Evolutionary conservation across 2,797 vertebrate genomes (phyloP), one percentile per base, ranked within the genome.

Genomic region (Hephaestus fuliginosus): DNA sequence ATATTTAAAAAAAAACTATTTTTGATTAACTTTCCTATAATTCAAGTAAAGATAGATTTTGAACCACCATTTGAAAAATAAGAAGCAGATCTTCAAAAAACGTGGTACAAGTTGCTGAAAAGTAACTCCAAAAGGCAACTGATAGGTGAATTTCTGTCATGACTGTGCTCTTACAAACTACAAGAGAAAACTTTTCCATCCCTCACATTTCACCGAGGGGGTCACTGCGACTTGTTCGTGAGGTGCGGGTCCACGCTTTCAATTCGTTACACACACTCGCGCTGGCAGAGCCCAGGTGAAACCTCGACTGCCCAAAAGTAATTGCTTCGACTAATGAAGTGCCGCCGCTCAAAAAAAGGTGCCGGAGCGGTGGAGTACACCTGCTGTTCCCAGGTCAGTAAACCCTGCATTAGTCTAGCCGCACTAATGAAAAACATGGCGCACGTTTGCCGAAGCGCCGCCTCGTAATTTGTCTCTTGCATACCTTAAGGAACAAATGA

Each of bases 311-410:
- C 77, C 88, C 91, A 90, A 90, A 92, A 92, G 90, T 93, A 93
- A 94, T 94, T 92, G 93, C 87, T 85, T 86, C 15, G 39, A 78
- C 90, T 93, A 93, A 94, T 94, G 86, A 94, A 91, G 89, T 91
- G 90, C 82, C 86, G 87, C 89, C 11, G 89, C 88, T 90, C 36
- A 25, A 25, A 25, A 68, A 86, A 55, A 92, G 84, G 84, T 81
- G 83, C 83, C 84, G 62, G 70, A 46, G 8, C 60, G 14, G 44
- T 22, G 69, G 83, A 89, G 76, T 81, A 74, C 76, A 82, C 84
- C 82, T 76, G 87, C 90, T 80, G 80, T 87, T 91, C 91, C 83
- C 90, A 84, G 89, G 90, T 92, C 93, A 91, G 85, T 86, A 84
- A 87, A 84, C 80, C 78, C 51, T 33, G 85, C 36, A 74, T 88